Conservation (phyloP, 2,797 vertebrate genomes). For the Pipistrellus nathusii region DNA sequence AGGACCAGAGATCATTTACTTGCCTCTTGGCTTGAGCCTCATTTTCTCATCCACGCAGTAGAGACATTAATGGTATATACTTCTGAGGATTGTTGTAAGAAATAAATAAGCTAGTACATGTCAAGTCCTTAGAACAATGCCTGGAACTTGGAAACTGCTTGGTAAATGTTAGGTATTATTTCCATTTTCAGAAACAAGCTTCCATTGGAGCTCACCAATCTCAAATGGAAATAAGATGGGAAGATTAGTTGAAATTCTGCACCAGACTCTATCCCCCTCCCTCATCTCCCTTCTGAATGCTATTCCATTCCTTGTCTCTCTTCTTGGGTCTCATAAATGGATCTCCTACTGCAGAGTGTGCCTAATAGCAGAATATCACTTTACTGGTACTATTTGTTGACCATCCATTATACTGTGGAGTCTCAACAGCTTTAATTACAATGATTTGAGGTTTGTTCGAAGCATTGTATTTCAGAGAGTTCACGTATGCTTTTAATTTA, state of each 20-base stretch:
- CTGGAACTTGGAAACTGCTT: neutral
- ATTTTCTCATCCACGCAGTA: accelerated
- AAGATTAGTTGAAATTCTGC: neutral
- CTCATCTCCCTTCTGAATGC: neutral
- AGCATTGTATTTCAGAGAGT: constrained; percentile 80
- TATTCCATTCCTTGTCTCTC: neutral
- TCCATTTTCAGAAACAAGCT: neutral
- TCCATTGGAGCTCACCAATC: neutral
- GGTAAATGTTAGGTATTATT: neutral
- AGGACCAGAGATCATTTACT: neutral
- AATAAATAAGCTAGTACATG: accelerated
- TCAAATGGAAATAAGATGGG: neutral
- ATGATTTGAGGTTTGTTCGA: constrained; percentile 83
- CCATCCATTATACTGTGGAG: constrained; percentile 74
- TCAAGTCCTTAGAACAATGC: neutral
- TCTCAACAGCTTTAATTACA: constrained; percentile 85
- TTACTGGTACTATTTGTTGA: constrained; percentile 81
- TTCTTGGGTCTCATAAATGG: constrained; percentile 55
- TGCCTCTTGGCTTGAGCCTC: neutral
- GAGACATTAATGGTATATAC: neutral
- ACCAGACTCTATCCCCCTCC: no score
- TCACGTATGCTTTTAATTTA: constrained; percentile 76
- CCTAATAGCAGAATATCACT: constrained; percentile 80
- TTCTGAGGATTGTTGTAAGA: neutral
- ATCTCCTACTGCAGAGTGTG: constrained; percentile 59